Base-by-base conservation (phyloP, 2,113 vertebrate species). In the Rattus norvegicus region DNA sequence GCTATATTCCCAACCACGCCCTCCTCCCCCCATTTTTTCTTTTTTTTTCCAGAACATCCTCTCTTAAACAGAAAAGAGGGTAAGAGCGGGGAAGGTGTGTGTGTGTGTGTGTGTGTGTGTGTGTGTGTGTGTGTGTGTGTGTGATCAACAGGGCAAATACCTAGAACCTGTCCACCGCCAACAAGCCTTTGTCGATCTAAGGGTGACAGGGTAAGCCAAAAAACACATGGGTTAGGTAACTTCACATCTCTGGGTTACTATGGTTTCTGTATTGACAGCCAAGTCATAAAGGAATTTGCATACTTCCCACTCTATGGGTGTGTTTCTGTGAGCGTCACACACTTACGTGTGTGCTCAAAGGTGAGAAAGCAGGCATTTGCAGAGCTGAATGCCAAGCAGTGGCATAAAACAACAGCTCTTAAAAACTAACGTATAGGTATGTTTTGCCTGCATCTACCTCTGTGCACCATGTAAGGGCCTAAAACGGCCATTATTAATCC, bases 341-440 rank as follows among this genome's bases (percentile, higher is more conserved):
- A 19, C 17, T 52, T 20, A 19, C 2, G 8, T 39, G 9, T 39
- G 2, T 6, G 2, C 76, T 61, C 67, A n/a, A 81, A 77, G 65
- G 52, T 12, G 52, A 73, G 30, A 91, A 90, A 87, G 70, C 2
- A 54, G 70, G 28, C 65, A 90, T 88, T 47, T 90, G 79, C 81
- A 83, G 70, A 96, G 92, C 90, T 76, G 26, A 95, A 81, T 77
- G 69, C 47, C 54, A 59, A 79, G 20, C 13, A 22, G 36, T 84
- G 83, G 63, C 52, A 65, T 56, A 86, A 22, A 61, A 59, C 4
- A 84, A n/a, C 80, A 63, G 20, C 43, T 61, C 43, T 43, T 9
- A 28, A 9, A 84, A 49, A 84, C n/a, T 28, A 84, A 43, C 59
- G 2, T 33, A 11, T 4, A 43, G 2, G 14, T 63, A 14, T 63